phyloP scores from a whole-genome alignment of 2,113 vertebrate genomes.

The Prunella fulvescens region DNA sequence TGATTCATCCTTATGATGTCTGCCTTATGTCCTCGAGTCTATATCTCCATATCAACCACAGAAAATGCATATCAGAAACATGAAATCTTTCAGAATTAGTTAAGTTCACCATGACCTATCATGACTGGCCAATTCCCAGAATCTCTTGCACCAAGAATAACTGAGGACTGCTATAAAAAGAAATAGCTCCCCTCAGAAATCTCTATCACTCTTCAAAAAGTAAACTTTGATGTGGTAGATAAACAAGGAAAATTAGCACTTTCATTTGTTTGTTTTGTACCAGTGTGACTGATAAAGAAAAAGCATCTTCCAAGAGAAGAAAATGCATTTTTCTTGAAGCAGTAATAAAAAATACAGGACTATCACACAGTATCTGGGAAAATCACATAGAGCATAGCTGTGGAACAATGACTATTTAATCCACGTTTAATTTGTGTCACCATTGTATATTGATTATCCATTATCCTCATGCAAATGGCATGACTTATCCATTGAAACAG shows the following conservation, averaged over 20 bases:
- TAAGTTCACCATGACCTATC: background rate
- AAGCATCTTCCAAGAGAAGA: background rate
- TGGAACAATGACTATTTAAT: slow-evolving; percentile 53
- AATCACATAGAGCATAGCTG: slow-evolving; percentile 2
- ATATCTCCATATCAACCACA: background rate
- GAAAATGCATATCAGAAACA: background rate
- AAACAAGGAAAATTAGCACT: background rate
- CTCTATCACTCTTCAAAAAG: background rate
- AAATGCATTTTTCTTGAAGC: background rate
- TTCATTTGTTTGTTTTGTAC: background rate
- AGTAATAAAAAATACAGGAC: background rate
- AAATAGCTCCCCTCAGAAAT: background rate
- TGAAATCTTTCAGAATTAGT: background rate
- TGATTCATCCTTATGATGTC: background rate
- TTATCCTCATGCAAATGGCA: slow-evolving; percentile 60
- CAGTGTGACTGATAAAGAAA: background rate
- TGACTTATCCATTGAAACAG: slow-evolving; percentile 61
- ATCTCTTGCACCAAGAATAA: background rate
- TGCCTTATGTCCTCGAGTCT: background rate
- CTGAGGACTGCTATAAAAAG: background rate
- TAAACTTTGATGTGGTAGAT: background rate
- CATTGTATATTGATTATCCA: slow-evolving; percentile 55
- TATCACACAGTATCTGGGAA: background rate
- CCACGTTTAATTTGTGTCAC: slow-evolving; percentile 59
- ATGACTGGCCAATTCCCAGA: background rate